phyloP scores from a whole-genome alignment of 2,113 vertebrate genomes.

The Myotis lucifugus region DNA sequence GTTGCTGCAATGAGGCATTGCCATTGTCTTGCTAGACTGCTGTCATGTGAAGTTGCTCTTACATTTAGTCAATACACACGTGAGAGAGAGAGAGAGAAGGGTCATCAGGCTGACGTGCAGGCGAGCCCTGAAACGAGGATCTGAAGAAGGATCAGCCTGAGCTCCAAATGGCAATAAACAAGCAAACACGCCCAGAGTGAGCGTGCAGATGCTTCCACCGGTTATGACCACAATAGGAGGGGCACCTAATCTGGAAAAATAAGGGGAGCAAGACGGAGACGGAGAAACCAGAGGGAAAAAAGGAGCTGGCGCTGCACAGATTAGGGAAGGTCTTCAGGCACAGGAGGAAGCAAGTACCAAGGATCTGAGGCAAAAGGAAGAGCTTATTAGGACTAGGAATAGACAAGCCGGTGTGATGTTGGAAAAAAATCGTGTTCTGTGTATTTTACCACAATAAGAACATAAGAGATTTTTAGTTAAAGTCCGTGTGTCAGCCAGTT shows the following conservation, averaged over 20 bases:
- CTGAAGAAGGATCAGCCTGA: neutral
- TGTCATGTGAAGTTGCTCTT: neutral
- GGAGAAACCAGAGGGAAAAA: neutral
- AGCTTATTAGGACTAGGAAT: neutral
- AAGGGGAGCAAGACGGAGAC: neutral
- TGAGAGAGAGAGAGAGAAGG: neutral
- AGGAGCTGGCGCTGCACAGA: neutral
- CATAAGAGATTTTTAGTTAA: slow-evolving; percentile 5
- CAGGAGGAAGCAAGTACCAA: neutral
- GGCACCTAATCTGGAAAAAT: neutral
- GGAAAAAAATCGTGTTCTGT: neutral
- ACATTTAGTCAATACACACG: neutral
- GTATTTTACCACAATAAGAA: neutral
- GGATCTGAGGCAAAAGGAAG: neutral
- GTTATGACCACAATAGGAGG: neutral
- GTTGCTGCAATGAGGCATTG: neutral
- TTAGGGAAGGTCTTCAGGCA: neutral
- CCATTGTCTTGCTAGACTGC: neutral
- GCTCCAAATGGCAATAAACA: neutral
- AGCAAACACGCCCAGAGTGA: neutral
- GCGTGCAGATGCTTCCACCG: neutral
- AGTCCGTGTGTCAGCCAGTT: slow-evolving; percentile 51
- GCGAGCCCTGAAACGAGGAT: neutral
- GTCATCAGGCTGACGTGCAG: neutral
- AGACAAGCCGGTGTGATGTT: neutral